phyloP scores from a whole-genome alignment of 2,797 vertebrate species.

The Cetoscarus ocellatus region DNA sequence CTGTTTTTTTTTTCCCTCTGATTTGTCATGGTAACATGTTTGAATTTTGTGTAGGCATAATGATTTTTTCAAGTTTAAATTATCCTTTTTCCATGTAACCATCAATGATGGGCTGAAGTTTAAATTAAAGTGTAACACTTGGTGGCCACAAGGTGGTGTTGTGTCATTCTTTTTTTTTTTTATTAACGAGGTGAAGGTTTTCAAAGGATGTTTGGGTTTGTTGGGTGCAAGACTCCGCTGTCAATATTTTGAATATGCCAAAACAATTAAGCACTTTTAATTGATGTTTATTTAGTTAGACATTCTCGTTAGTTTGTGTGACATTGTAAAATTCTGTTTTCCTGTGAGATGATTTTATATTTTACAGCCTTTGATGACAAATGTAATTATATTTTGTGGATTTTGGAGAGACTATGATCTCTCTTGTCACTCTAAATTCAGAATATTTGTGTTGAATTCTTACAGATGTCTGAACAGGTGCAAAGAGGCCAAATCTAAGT shows the following conservation, averaged over 20 bases:
- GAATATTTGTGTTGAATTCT: no score
- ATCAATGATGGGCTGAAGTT: conserved; percentile 24
- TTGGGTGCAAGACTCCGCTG: conserved; percentile 1
- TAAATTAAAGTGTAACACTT: conserved; percentile 58
- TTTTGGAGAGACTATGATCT: conserved; percentile 51
- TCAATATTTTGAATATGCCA: neutral
- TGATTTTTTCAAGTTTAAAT: conserved; percentile 13
- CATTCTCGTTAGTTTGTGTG: neutral
- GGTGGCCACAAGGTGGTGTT: conserved; percentile 73
- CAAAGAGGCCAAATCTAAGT: no score
- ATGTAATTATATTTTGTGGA: neutral
- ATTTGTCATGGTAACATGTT: conserved; percentile 16
- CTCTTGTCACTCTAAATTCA: conserved; percentile 37
- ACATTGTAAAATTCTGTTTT: neutral
- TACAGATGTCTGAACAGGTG: no score
- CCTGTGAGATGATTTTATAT: conserved; percentile 5
- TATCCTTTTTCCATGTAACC: conserved; percentile 16
- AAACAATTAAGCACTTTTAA: no score
- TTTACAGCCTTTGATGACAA: no score
- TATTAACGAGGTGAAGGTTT: neutral
- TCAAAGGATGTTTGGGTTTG: neutral
- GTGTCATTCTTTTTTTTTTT: conserved; percentile 48
- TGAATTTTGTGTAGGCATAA: conserved; percentile 5
- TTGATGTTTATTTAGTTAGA: neutral
- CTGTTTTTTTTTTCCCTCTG: conserved; percentile 4